A percentile compares a stretch with the other conserved stretches of the same genome.
These are phyloP conservation scores for Chloropsis cyanopogon DNA, from an alignment of 2,113 vertebrate genomes.

Conservation along the genomic window DNA sequence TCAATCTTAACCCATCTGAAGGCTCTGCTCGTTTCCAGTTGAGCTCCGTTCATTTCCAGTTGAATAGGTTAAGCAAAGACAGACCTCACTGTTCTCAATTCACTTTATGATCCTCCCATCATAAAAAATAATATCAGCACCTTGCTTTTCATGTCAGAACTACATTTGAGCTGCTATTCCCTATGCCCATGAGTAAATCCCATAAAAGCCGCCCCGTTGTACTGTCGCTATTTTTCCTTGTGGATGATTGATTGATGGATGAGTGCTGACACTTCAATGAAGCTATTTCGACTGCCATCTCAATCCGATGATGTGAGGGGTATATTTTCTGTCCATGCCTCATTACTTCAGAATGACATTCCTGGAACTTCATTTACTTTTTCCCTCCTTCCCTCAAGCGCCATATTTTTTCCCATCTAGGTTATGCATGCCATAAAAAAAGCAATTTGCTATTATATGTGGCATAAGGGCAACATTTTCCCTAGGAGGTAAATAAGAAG, in stretches of 20 bases:
- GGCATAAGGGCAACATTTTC: constrained; percentile 82
- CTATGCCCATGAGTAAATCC: constrained; percentile 98
- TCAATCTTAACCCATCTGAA: constrained; percentile 74
- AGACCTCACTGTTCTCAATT: constrained; percentile 83
- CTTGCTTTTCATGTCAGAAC: constrained; percentile 94
- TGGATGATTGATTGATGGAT: constrained; percentile 99
- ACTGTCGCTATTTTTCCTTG: constrained; percentile 95
- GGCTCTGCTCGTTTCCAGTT: constrained; percentile 75
- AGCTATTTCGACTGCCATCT: constrained; percentile 99
- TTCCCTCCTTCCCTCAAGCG: constrained; percentile 96
- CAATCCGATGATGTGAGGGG: constrained; percentile 99
- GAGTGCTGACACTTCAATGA: constrained; percentile 99
- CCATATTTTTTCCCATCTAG: constrained; percentile 90
- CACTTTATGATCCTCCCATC: constrained; percentile 84
- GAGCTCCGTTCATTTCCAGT: constrained; percentile 81
- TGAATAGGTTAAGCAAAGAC: constrained; percentile 85
- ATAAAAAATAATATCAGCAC: constrained; percentile 90
- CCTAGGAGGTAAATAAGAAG: constrained; percentile 85
- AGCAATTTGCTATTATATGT: constrained; percentile 90
- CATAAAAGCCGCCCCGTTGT: constrained; percentile 92
- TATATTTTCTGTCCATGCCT: constrained; percentile 99
- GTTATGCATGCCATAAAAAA: constrained; percentile 92
- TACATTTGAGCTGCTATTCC: constrained; percentile 96
- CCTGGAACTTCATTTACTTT: constrained; percentile 99
- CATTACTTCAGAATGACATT: constrained; percentile 99